Evolutionary conservation across 2,888 invertebrate species (phyloP), one percentile per base, ranked within the genome.

Genomic region (Drepanosiphum platanoidis): DNA sequence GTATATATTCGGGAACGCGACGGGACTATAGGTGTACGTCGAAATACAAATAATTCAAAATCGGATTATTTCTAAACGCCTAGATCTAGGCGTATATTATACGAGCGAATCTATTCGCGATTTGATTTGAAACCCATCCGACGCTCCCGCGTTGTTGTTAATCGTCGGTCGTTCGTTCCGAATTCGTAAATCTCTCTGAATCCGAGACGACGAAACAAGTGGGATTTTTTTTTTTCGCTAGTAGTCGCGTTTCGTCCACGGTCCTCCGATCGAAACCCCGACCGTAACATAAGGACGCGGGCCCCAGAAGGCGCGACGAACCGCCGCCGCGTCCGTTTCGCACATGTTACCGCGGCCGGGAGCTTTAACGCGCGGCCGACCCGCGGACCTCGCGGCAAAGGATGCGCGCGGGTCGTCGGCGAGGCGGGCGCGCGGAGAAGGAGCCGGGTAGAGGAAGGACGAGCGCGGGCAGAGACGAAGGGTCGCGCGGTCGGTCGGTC

Each of bases 341-440:
- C 75, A 83, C 52, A 46, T 75, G 75, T 83, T 68, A 83, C 75
- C 83, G 58, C 70, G 18, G n/a, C 61, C 27, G 66, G 7, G 46
- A 42, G 66, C 36, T 77, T 77, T 34, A 34, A 75, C 32, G 46
- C 32, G 46, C n/a, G 27, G 13, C 9, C 13, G n/a, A 27, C 39
- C n/a, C 52, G 52, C 52, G 52, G 52, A 15, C n/a, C 15, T 32
- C 3, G 64, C n/a, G 34, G n/a, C 36, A 27, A 1, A n/a, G n/a
- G 5, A 27, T 3, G 39, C 8, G 42, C 9, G 30, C 11, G 3
- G 46, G 36, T 5, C 27, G 77, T 30, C 77, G 61, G 61, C 5
- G 39, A 46, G 8, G 13, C 42, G 1, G n/a, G 46, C 4, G 46
- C 4, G 46, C 52, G 52, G 52, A n/a, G n/a, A n/a, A n/a, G n/a